A percentile compares a stretch with the other conserved stretches of the same genome.
Conservation (phyloP, 2,888 invertebrate species). For the Drosophila prolongata region DNA sequence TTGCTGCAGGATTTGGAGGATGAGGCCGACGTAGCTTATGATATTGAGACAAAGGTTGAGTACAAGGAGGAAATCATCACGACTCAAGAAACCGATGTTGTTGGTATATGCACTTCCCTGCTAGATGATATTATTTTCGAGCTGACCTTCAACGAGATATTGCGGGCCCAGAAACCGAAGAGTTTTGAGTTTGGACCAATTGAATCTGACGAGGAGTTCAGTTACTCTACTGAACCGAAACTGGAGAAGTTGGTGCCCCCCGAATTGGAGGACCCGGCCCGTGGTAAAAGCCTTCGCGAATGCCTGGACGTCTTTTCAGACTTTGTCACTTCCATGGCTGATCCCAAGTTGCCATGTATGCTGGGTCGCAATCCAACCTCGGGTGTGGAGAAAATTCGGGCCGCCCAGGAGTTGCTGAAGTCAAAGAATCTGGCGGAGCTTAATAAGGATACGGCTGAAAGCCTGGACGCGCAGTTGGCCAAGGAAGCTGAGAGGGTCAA, state of each 20-base stretch:
- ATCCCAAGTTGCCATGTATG: slow-evolving; percentile 18
- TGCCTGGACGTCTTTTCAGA: slow-evolving; percentile 57
- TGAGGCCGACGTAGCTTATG: slow-evolving; percentile 52
- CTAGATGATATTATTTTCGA: slow-evolving; percentile 60
- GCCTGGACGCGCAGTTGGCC: slow-evolving; percentile 61
- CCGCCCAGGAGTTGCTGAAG: slow-evolving; percentile 58
- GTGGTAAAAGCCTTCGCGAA: slow-evolving; percentile 64
- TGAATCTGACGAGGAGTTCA: slow-evolving; percentile 71
- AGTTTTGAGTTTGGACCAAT: slow-evolving; percentile 61
- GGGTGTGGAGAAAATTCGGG: slow-evolving; percentile 50
- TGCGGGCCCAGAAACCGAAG: slow-evolving; percentile 39
- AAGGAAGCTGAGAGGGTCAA: slow-evolving; percentile 54
- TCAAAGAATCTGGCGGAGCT: slow-evolving; percentile 49
- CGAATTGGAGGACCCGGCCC: slow-evolving; percentile 50
- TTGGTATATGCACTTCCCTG: slow-evolving; percentile 47
- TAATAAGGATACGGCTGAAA: slow-evolving; percentile 55
- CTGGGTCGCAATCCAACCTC: slow-evolving; percentile 18
- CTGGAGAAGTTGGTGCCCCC: slow-evolving; percentile 35
- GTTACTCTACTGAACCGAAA: slow-evolving; percentile 49
- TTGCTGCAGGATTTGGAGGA: slow-evolving; percentile 71
- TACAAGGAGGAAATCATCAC: slow-evolving; percentile 18
- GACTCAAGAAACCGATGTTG: slow-evolving; percentile 23
- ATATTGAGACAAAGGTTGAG: slow-evolving; percentile 40
- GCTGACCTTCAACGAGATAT: slow-evolving; percentile 30
- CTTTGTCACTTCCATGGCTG: slow-evolving; percentile 41